Evolutionary conservation across 2,888 invertebrate genomes (phyloP), one percentile per base, ranked within the genome.

Genomic region (Syrista parreyssii): DNA sequence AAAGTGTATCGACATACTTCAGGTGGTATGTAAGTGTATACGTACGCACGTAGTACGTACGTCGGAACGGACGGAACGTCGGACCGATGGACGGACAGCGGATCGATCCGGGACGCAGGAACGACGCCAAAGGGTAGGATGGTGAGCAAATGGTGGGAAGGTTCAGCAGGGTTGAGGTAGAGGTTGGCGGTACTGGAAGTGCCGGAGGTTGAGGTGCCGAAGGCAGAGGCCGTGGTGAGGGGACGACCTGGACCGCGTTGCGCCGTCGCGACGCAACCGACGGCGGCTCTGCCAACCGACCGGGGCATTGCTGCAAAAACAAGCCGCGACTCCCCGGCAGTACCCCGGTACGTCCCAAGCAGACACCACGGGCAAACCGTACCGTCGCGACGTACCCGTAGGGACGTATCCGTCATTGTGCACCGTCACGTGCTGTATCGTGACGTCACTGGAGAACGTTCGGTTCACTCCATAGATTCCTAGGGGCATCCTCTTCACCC

Each of bases 291-390:
- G 73, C 30, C 79, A 75, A 82, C 74, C 78, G 77, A 76, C 76
- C 79, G 79, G 77, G 82, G 80, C 81, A 74, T 75, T 81, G 77
- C 82, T 85, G 87, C 86, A 86, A 87, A 88, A 88, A 88, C 88
- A 88, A 86, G 86, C 85, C 83, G 80, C 83, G 82, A 83, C 69
- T 82, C 82, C 82, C 85, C 83, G 83, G 85, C 87, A 88, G 88
- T 87, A 87, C 78, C 86, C 84, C 86, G 86, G 84, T 84, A 85
- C 84, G 84, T 82, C 79, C 85, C 83, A 86, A 81, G 80, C 82
- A 82, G 84, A 84, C 80, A 79, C 83, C 82, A 82, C 84, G 82
- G 82, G 83, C 79, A 76, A 79, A 81, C 79, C 73, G 79, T 78
- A 74, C 74, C 76, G 73, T 77, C 77, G 68, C 77, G 79, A 33